Evolutionary conservation across 1,140 invertebrate species (phyloP).

Genomic region (Cyclina sinensis): DNA sequence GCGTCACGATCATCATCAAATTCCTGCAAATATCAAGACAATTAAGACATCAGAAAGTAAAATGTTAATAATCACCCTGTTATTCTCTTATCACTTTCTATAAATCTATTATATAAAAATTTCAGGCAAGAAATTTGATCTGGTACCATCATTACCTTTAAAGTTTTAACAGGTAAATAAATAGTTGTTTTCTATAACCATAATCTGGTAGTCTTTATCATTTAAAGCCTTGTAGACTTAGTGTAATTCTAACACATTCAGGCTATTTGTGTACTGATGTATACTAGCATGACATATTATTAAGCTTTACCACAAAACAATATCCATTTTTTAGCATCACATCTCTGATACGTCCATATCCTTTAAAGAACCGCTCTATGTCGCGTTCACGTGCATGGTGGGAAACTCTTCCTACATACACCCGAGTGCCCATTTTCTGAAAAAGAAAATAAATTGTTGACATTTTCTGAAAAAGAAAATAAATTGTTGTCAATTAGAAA

Average conservation of each 20-base stretch:
- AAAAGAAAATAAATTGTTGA: not conserved
- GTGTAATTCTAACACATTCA: too few relatives aligned
- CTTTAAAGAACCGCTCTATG: slow-evolving; percentile 98
- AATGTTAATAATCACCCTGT: too few relatives aligned
- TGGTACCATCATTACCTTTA: too few relatives aligned
- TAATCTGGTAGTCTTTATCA: too few relatives aligned
- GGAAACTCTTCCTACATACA: slow-evolving; percentile 95
- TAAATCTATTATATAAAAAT: too few relatives aligned
- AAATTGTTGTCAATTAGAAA: slow-evolving; percentile 43
- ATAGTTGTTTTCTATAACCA: too few relatives aligned
- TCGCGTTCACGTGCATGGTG: slow-evolving; percentile 96
- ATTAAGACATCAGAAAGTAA: too few relatives aligned
- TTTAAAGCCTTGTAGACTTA: too few relatives aligned
- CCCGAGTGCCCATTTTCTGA: slow-evolving; percentile 88
- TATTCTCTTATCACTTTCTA: too few relatives aligned
- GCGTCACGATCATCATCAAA: slow-evolving; percentile 99
- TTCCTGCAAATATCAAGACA: slow-evolving; percentile 90
- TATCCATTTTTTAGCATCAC: slow-evolving; percentile 99
- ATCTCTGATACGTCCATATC: slow-evolving; percentile 97
- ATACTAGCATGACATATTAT: not conserved
- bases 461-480: slow-evolving; percentile 55
- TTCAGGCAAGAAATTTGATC: too few relatives aligned
- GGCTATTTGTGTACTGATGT: too few relatives aligned
- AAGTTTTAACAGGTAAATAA: too few relatives aligned
- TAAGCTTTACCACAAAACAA: slow-evolving; percentile 89